These are phyloP conservation scores for Conus canariensis DNA, from an alignment of 2,888 invertebrate species.

Conservation along the genomic window DNA sequence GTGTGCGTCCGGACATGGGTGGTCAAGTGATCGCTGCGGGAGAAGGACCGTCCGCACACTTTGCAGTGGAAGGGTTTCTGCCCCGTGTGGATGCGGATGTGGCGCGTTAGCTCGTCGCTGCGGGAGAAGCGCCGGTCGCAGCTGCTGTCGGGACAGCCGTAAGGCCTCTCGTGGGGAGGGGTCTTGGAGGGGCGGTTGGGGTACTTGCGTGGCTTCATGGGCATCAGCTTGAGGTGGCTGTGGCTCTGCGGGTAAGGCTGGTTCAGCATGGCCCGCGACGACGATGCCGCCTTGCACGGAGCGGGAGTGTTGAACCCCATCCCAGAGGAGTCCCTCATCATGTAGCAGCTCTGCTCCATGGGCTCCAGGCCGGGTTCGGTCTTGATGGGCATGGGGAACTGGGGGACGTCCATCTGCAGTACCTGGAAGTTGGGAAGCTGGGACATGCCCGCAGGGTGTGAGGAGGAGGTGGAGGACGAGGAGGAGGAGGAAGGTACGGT, in stretches of 20 bases:
- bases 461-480: not conserved
- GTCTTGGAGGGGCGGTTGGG: slow-evolving; percentile 98
- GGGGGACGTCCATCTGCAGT: slow-evolving; percentile 60
- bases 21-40: slow-evolving; percentile 97
- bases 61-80: slow-evolving; percentile 98
- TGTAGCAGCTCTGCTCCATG: slow-evolving; percentile 52
- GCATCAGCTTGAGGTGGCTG: slow-evolving; percentile 66
- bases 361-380: slow-evolving; percentile 65
- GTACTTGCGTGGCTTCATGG: slow-evolving; percentile 92
- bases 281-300: slow-evolving; percentile 50
- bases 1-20: slow-evolving; percentile 97
- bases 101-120: slow-evolving; percentile 98
- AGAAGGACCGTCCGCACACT: slow-evolving; percentile 99
- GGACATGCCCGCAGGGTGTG: slow-evolving; percentile 36
- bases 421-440: slow-evolving; percentile 72
- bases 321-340: slow-evolving; percentile 57
- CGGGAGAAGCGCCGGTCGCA: slow-evolving; percentile 98
- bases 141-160: slow-evolving; percentile 97
- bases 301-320: slow-evolving; percentile 53
- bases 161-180: slow-evolving; percentile 97
- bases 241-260: slow-evolving; percentile 69
- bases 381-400: slow-evolving; percentile 63
- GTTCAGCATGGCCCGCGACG: slow-evolving; percentile 58
- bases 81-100: slow-evolving; percentile 99
- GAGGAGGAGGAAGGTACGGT: slow-evolving; percentile 39